Conservation (phyloP, 1,140 invertebrate genomes). For the Drosophila eugracilis region DNA sequence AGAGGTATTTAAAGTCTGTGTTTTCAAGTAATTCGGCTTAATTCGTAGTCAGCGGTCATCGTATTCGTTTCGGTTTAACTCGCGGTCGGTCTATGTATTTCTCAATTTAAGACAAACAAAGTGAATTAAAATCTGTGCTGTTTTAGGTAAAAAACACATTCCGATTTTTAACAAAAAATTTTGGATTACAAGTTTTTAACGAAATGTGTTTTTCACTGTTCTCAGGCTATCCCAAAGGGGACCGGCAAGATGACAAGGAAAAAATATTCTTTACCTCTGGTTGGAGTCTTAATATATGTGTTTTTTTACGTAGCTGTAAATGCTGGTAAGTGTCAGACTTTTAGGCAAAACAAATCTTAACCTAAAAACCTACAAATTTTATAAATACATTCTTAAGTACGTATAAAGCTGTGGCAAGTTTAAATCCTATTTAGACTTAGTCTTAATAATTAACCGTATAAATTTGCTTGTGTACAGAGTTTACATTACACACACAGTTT, state of each 20-base stretch:
- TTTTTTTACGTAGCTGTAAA: constrained; percentile 29
- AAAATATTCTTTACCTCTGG: constrained; percentile 1
- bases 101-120: constrained; percentile 27
- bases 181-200: background rate
- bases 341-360: too few relatives aligned
- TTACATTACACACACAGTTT: too few relatives aligned
- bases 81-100: constrained; percentile 26
- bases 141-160: constrained; percentile 43
- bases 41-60: constrained; percentile 61
- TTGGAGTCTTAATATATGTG: constrained; percentile 32
- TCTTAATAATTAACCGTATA: too few relatives aligned
- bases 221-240: constrained; percentile 32
- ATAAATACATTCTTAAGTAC: too few relatives aligned
- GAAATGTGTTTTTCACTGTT: constrained; percentile 17
- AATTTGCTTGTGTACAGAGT: too few relatives aligned
- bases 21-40: constrained; percentile 59
- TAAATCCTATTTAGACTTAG: too few relatives aligned
- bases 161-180: background rate
- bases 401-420: too few relatives aligned
- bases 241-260: constrained; percentile 23
- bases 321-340: constrained; percentile 51
- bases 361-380: too few relatives aligned
- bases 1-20: constrained; percentile 73
- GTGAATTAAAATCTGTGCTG: constrained; percentile 25
- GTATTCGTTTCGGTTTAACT: constrained; percentile 36